Evolutionary conservation across 2,888 invertebrate genomes (phyloP).

Genomic region (Hydraecia micacea): DNA sequence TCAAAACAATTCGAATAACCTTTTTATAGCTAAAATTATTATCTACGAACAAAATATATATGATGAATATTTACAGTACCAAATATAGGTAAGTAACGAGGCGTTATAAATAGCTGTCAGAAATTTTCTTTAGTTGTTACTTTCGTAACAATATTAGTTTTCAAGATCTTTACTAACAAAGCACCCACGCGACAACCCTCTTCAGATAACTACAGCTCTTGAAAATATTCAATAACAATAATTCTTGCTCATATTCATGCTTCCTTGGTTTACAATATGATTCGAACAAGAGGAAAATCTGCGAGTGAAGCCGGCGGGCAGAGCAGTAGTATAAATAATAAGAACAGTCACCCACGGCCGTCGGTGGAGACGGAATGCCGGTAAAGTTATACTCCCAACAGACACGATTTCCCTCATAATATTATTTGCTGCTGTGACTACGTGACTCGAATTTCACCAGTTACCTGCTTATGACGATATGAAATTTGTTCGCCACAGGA

Average conservation of each 20-base stretch:
- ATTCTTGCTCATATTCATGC: constrained; percentile 4
- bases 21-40: neutral
- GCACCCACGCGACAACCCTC: neutral
- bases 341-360: constrained; percentile 60
- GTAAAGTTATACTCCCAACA: constrained; percentile 80
- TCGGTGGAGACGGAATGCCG: constrained; percentile 68
- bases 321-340: constrained; percentile 60
- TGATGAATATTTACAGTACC: neutral
- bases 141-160: neutral
- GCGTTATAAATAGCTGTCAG: neutral
- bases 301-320: constrained; percentile 34
- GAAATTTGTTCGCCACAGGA: constrained; percentile 81
- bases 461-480: constrained; percentile 81
- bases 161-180: neutral
- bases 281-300: constrained; percentile 42
- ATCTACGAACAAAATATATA: neutral
- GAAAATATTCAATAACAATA: constrained; percentile 16
- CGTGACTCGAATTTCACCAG: constrained; percentile 81
- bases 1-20: neutral
- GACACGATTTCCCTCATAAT: constrained; percentile 84
- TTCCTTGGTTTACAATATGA: constrained; percentile 32
- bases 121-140: neutral
- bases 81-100: neutral
- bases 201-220: constrained; percentile 3
- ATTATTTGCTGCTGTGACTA: constrained; percentile 82